Evolutionary conservation across 2,797 vertebrate genomes (phyloP).

Genomic region (Vespertilio murinus): DNA sequence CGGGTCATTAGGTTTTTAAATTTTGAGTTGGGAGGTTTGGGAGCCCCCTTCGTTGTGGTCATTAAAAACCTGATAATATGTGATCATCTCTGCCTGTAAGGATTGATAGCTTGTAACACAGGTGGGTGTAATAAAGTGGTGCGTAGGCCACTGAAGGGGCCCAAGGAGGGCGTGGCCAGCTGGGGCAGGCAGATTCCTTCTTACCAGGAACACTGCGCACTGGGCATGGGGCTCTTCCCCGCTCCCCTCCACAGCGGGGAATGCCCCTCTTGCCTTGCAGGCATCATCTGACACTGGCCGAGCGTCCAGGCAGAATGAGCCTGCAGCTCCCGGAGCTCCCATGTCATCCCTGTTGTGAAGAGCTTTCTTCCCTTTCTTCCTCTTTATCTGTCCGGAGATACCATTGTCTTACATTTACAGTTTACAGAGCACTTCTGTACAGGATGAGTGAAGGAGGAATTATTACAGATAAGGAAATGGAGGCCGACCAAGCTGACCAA

Average conservation of each 20-base stretch:
- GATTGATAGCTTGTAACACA: too few species aligned
- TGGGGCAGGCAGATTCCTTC: not conserved
- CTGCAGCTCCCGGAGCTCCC: not conserved
- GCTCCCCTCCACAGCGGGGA: not conserved
- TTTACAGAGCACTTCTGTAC: not conserved
- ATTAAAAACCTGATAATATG: not conserved
- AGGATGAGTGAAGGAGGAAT: not conserved
- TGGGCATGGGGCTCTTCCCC: not conserved
- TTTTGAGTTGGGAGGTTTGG: constrained; percentile 23
- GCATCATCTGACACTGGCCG: not conserved
- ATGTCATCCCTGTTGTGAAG: not conserved
- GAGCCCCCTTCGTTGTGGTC: not conserved
- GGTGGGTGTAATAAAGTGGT: too few species aligned
- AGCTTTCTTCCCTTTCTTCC: not conserved
- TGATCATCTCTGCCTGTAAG: too few species aligned
- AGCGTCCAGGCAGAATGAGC: not conserved
- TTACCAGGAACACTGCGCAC: not conserved
- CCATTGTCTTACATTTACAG: not conserved
- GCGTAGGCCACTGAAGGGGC: too few species aligned
- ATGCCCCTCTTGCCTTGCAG: not conserved
- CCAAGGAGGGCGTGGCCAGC: too few species aligned
- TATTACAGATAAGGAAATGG: not conserved
- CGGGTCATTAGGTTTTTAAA: not conserved
- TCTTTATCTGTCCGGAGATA: not conserved
- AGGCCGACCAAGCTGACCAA: not conserved